Base-by-base conservation (phyloP, 2,797 vertebrate genomes). In the Thalassophryne amazonica region DNA sequence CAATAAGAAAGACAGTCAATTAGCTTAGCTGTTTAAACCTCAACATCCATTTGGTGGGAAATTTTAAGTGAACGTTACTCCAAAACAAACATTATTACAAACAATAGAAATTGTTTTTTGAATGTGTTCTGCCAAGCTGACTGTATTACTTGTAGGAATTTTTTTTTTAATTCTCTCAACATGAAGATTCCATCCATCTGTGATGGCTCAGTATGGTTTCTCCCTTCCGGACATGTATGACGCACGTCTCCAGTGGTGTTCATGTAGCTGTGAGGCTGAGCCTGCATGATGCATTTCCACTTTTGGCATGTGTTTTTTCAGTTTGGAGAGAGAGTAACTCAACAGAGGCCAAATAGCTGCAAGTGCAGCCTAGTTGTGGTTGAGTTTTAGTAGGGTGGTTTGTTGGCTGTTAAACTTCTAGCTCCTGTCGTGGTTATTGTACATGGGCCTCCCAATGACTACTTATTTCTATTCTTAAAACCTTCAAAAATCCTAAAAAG, bases 281-380 rank as follows among this genome's bases (percentile, higher is more conserved):
- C 31, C 40, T 47, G 27, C 29, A 33, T 20, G 17, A 50, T 45
- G 34, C 18, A 33, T 31, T 56, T 53, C 28, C 36, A 60, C 48
- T 76, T 74, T 40, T 66, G 64, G 55, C 5, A n/a, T 41, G 43
- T 41, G 32, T 71, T 76, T 60, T 65, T 35, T 39, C 35, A 52
- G 42, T 29, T 49, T n/a, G 19, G 41, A 51, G 50, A 24, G 55
- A 37, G 48, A 58, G 53, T 29, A 56, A 46, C 64, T 48, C 33
- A 42, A 30, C 27, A 20, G 38, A 33, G 34, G 39, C 31, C 7
- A n/a, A 37, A 37, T 10, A 15, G 28, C 41, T 69, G 38, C 32
- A 8, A 25, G 12, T 34, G 23, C 11, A 7, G 5, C 49, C 60
- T 50, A 27, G 16, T 49, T 65, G 55, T 4, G 18, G 51, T 54